Evolutionary conservation across 2,888 invertebrate species (phyloP), one percentile per base, ranked within the genome.

Genomic region (Ennomos erosarius): DNA sequence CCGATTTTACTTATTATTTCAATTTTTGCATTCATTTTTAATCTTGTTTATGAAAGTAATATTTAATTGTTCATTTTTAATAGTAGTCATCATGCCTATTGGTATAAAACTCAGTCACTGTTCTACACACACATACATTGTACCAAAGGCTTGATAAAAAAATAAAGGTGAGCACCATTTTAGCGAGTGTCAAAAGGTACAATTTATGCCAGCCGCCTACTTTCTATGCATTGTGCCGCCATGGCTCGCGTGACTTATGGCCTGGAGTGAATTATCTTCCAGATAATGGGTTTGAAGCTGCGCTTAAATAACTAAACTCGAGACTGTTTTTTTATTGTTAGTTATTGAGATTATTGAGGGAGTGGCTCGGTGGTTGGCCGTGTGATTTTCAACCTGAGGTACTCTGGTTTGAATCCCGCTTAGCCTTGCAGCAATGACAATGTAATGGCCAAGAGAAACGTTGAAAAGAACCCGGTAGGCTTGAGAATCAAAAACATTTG

Each of bases 151-250:
- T 57, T 64, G 64, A 69, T 70, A 68, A 69, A 70, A 68, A 69
- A 64, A 60, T 52, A 62, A 63, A 69, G 62, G 65, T 65, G 68
- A 68, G 58, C 63, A 61, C 58, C 56, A 69, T 62, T 70, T 69
- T 60, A 67, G 67, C 66, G 45, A 55, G 62, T 72, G 74, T 73
- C 71, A 73, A 67, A 72, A 68, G 62, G 57, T 57, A 54, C 66
- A 67, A 75, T 76, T 73, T 74, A 74, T 69, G 60, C 44, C 43
- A 35, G 39, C 40, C 45, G 61, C 67, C 71, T 70, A 66, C 70
- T 76, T 67, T 72, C 69, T 73, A 71, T 75, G 73, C 72, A 72
- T 75, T 68, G 69, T 68, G 52, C 68, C 67, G 68, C 67, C 65
- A 64, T 51, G 55, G 52, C 42, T 36, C 44, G 40, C 44, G 55